phyloP scores from a whole-genome alignment of 2,797 vertebrate species.

The Meda fulgida region DNA sequence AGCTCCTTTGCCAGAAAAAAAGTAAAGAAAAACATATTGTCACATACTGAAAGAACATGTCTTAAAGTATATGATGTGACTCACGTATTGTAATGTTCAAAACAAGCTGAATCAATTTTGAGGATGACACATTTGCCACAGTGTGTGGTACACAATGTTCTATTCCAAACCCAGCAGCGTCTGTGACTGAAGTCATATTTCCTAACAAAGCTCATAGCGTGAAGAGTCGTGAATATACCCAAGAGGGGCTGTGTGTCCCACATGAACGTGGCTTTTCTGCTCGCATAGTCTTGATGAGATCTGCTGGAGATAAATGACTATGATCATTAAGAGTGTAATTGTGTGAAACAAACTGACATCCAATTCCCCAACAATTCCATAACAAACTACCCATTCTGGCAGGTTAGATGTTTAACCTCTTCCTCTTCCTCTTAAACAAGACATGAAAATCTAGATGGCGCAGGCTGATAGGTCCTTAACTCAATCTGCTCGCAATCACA shows the following conservation, averaged over 20 bases:
- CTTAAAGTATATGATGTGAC: conserved; percentile 27
- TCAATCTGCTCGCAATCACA: neutral
- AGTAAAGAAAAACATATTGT: conserved; percentile 28
- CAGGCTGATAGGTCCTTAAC: neutral
- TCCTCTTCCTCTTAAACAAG: neutral
- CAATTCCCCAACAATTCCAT: conserved; percentile 4
- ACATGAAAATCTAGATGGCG: neutral
- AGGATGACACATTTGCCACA: conserved; percentile 46
- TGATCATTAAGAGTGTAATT: conserved; percentile 26
- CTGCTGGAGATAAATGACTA: conserved; percentile 41
- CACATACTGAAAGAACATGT: conserved; percentile 25
- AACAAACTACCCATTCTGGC: neutral
- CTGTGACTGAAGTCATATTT: conserved; percentile 39
- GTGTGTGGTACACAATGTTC: conserved; percentile 33
- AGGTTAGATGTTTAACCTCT: conserved; percentile 1
- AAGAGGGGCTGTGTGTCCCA: neutral
- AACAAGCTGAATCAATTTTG: conserved; percentile 43
- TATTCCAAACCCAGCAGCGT: conserved; percentile 15
- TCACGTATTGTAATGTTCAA: conserved; percentile 38
- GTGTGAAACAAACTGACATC: conserved; percentile 26
- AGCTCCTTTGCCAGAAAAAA: neutral
- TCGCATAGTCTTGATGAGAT: conserved; percentile 14
- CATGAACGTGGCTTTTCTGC: conserved; percentile 14
- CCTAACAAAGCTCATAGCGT: conserved; percentile 29
- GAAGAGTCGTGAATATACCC: conserved; percentile 4